These are phyloP conservation scores for Mormyrops boulengeri DNA, from an alignment of 2,797 vertebrate genomes.

Conservation along the genomic window DNA sequence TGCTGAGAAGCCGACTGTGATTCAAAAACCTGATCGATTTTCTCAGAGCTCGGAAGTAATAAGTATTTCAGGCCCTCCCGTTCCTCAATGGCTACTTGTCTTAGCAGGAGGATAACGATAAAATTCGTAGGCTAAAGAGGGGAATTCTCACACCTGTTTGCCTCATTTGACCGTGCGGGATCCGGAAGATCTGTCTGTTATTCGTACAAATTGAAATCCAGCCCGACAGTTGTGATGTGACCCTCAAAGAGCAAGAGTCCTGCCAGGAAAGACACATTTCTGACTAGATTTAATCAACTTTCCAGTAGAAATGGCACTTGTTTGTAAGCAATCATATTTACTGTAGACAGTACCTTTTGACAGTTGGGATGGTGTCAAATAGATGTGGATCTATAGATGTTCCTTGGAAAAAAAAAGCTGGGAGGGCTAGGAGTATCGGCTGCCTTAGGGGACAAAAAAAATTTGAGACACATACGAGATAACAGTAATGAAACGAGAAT, in stretches of 20 bases:
- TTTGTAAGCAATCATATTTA: constrained; percentile 3
- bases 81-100: background rate
- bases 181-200: background rate
- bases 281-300: background rate
- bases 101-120: background rate
- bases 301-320: background rate
- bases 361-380: background rate
- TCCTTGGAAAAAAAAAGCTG: background rate
- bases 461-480: background rate
- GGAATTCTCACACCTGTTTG: background rate
- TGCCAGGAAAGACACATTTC: background rate
- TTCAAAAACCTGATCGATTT: constrained; percentile 1
- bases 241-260: background rate
- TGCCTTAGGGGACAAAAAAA: background rate
- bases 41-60: constrained; percentile 6
- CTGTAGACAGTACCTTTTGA: background rate
- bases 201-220: background rate
- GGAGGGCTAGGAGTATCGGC: background rate
- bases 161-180: background rate
- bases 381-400: background rate
- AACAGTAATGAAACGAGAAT: background rate
- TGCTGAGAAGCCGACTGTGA: background rate
- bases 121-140: background rate
- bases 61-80: background rate
- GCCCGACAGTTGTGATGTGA: background rate